A percentile compares a stretch with the other conserved stretches of the same genome.
Evolutionary conservation across 2,797 vertebrate genomes (phyloP).

Genomic region (Coendou prehensilis): DNA sequence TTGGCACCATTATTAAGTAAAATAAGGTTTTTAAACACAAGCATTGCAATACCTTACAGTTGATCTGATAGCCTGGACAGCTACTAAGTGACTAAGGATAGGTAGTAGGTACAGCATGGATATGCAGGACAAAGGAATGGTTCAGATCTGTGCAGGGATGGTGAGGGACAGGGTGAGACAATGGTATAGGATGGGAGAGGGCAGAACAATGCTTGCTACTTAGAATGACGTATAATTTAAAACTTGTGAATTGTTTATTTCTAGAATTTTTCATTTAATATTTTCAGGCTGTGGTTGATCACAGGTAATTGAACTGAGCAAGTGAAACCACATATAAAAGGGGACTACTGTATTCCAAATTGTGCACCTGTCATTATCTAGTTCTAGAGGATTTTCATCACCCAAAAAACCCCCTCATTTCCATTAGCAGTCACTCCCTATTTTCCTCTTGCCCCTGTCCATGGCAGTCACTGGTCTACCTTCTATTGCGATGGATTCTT

Average conservation of each 20-base stretch:
- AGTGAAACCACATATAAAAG: background rate
- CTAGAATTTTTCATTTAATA: background rate
- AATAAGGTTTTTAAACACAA: background rate
- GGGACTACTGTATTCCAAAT: background rate
- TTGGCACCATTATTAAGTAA: background rate
- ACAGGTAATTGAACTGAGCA: background rate
- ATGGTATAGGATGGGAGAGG: background rate
- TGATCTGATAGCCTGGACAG: background rate
- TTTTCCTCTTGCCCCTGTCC: background rate
- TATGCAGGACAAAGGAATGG: background rate
- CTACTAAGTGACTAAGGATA: background rate
- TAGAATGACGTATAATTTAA: background rate
- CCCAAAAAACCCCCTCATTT: background rate
- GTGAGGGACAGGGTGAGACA: background rate
- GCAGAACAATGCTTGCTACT: background rate
- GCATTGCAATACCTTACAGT: background rate
- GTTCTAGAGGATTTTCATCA: conserved; percentile 56
- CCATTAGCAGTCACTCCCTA: background rate
- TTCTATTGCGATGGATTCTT: conserved; percentile 22
- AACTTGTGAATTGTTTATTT: background rate
- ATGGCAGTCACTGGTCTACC: background rate
- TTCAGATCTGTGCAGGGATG: background rate
- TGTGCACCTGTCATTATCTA: background rate
- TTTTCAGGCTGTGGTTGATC: background rate
- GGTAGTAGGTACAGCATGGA: background rate